Evolutionary conservation across 2,113 vertebrate species (phyloP), one percentile per base, ranked within the genome.

Genomic region (Dendropsophus ebraccatus): DNA sequence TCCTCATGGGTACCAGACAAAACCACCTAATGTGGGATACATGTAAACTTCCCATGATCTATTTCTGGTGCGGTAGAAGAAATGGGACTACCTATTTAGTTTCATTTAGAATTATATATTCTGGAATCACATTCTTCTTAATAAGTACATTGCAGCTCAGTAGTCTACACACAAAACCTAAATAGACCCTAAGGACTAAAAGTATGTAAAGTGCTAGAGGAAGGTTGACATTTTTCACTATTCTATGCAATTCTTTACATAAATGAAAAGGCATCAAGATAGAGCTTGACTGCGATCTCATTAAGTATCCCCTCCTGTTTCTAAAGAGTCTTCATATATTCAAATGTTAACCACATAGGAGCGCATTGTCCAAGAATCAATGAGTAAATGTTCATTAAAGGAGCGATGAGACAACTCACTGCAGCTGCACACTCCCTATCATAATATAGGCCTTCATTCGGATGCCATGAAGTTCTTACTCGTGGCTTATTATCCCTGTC

Each of bases 361-460:
- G 60, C 21, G 28, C 74, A 78, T 85, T 78, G 83, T 85, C 60
- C 67, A 54, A 37, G 45, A 85, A 52, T 85, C 74, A 85, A 85
- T 69, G 60, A n/a, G 23, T 78, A 41, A 75, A 41, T 47, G 23
- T 77, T 54, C 65, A 69, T 85, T 67, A 78, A 41, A 41, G 28
- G 60, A 69, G 16, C 37, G 60, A 78, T 52, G 74, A 75, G 50
- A 84, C 56, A 76, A 35, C 75, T 41, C 74, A 11, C 49, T 28
- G 45, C 83, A 85, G 83, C 83, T 85, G 83, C 83, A 37, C 4
- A 14, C 56, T 77, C 73, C 49, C 73, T 21, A 83, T 78, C 75
- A 79, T 79, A 54, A 85, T 78, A 79, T 21, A 78, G 74, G 52
- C 28, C 74, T 85, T 78, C 60, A 85, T 85, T 70, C 83, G 70